Base-by-base conservation (phyloP, 2,797 vertebrate genomes). In the Alca torda region DNA sequence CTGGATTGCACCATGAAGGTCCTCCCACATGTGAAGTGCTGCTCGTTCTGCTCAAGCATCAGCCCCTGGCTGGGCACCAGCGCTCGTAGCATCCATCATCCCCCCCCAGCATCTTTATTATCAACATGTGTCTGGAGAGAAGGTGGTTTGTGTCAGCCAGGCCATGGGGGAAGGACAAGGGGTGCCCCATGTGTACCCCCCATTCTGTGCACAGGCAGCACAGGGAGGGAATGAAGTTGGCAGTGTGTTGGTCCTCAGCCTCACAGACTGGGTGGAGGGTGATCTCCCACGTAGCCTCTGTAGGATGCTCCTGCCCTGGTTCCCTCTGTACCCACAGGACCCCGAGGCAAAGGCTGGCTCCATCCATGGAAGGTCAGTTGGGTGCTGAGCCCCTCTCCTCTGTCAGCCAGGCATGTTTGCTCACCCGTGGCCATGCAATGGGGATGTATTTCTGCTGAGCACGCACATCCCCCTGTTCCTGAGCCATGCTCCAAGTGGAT, bases 391-490 rank as follows among this genome's bases (percentile, higher is more conserved):
- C 45, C 16, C 56, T 8, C 28, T 33, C 10, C 7, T 33, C 37
- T 51, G 16, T 35, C 64, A 83, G 24, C 7, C 31, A 9, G 2
- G 1, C 0, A 0, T 78, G 8, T 64, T 82, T 82, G 30, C 59
- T 73, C 17, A 26, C 12, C 0, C 0, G 7, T 67, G 23, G 24
- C 37, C 0, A 0, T 45, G 57, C 3, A 4, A 39, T 33, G 7
- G 9, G 18, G 16, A 3, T 37, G 37, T 30, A 21, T 91, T 92
- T 72, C 70, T 67, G 28, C 50, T 14, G 21, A 56, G 46, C 19
- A 59, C 23, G 39, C 53, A 33, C 57, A 45, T 37, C 21, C 9
- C 19, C 21, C 50, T 48, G 16, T 48, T 25, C 37, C 50, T 48
- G 2, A 77, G 53, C 25, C 25, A 37, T 59, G n/a, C 28, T 81